Evolutionary conservation across 2,113 vertebrate species (phyloP), one percentile per base, ranked within the genome.

Genomic region (Boleophthalmus pectinirostris): DNA sequence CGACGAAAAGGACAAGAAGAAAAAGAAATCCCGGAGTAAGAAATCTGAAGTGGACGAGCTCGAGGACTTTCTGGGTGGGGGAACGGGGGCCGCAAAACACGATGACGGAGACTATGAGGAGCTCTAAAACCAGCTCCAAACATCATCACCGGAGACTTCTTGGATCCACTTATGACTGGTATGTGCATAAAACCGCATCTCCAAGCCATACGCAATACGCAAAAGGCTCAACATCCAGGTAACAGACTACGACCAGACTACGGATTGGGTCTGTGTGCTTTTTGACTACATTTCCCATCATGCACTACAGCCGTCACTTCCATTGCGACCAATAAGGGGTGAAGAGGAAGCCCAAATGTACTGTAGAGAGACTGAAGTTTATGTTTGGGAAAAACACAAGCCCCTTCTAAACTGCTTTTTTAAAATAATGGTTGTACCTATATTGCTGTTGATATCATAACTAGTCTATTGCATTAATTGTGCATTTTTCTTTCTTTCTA

Each of bases 101-200:
- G 95, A 95, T 0, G 97, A 95, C 0, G 96, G 95, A 0, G 98
- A 98, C 85, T 99, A 99, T 0, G 98, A 99, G 90, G 97, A 96
- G 79, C 96, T 99, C 65, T 99, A 96, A 93, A 70, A 68, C 24
- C 46, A 1, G 9, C 46, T 56, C 53, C 43, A 35, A 21, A n/a
- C 49, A 74, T 56, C 35, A 73, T 23, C n/a, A 65, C 61, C 53
- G 14, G 20, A 35, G 60, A 23, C 23, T 3, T 72, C 66, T 56
- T 38, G 72, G 73, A 60, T 85, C 66, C 16, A 51, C 18, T 51
- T 51, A 18, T 51, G 72, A 87, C 65, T 69, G 68, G 81, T 81
- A 46, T 72, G 84, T 77, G 80, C 87, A 83, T 69, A 80, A 84
- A 77, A 70, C 77, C 82, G 70, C 84, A 77, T 87, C 80, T 83